phyloP scores from a whole-genome alignment of 2,888 invertebrate genomes.

The Ceraclea dissimilis region DNA sequence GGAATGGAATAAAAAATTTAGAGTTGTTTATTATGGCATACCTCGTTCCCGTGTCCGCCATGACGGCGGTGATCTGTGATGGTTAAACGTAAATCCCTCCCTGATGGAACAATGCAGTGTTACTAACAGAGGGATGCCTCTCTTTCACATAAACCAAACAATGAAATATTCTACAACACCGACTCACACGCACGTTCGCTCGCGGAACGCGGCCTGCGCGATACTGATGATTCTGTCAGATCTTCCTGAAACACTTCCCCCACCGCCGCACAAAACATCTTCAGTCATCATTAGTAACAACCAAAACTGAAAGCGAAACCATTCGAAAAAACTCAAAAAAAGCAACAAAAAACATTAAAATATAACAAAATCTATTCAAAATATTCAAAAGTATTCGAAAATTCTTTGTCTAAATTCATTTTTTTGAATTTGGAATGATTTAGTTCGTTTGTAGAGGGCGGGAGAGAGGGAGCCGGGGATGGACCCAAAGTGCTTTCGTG shows the following conservation, averaged over 20 bases:
- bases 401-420: no score
- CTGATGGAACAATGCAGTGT: not conserved
- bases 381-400: not conserved
- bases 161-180: constrained; percentile 27
- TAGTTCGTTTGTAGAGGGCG: not conserved
- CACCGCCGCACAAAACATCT: constrained; percentile 25
- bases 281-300: not conserved
- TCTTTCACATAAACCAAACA: not conserved
- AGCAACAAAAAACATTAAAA: not conserved
- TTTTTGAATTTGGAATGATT: not conserved
- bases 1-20: no score
- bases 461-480: constrained; percentile 24
- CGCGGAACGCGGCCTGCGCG: constrained; percentile 38
- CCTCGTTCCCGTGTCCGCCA: constrained; percentile 18
- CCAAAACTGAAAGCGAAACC: not conserved
- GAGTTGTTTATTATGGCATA: no score
- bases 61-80: constrained; percentile 12
- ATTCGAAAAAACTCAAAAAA: constrained; percentile 2
- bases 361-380: constrained; percentile 6
- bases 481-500: not conserved
- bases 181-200: constrained; percentile 36
- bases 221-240: constrained; percentile 42
- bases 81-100: not conserved
- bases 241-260: constrained; percentile 36
- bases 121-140: not conserved